Evolutionary conservation across 2,888 invertebrate species (phyloP).

Genomic region (Apomyelois bistriatella): DNA sequence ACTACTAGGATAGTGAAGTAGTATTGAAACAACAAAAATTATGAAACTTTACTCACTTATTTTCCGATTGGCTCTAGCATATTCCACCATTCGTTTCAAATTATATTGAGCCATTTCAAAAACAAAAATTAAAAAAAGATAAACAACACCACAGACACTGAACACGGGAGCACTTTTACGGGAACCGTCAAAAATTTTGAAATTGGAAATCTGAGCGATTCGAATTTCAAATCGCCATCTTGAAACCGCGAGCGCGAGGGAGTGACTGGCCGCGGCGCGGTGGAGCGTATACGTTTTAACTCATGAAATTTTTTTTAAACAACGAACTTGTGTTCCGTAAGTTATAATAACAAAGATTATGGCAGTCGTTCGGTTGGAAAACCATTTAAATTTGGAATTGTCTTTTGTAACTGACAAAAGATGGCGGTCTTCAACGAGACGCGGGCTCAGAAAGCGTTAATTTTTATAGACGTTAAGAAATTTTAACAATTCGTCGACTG

Average conservation of each 20-base stretch:
- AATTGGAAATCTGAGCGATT: conserved; percentile 21
- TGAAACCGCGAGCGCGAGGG: conserved; percentile 39
- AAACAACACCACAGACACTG: conserved; percentile 21
- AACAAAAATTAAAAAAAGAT: conserved; percentile 21
- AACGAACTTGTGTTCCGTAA: conserved; percentile 5
- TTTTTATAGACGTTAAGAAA: not conserved
- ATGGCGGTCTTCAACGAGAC: not conserved
- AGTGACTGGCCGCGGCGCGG: conserved; percentile 42
- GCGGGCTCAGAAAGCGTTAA: conserved; percentile 7
- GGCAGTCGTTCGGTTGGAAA: conserved; percentile 7
- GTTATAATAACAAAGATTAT: conserved; percentile 7
- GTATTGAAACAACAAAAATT: conserved; percentile 19
- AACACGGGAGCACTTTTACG: not conserved
- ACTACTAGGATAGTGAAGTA: conserved; percentile 6
- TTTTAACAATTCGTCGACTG: conserved; percentile 1
- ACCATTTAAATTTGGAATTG: not conserved
- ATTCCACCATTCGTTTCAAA: conserved; percentile 42
- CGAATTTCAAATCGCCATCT: conserved; percentile 39
- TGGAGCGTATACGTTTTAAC: conserved; percentile 9
- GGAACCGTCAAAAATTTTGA: conserved; percentile 16
- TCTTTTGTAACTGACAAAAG: not conserved
- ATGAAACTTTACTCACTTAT: conserved; percentile 53
- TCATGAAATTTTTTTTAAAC: conserved; percentile 9
- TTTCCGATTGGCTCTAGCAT: conserved; percentile 39
- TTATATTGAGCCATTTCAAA: conserved; percentile 42